Base-by-base conservation (phyloP, 2,113 vertebrate species). In the Onychostoma macrolepis region DNA sequence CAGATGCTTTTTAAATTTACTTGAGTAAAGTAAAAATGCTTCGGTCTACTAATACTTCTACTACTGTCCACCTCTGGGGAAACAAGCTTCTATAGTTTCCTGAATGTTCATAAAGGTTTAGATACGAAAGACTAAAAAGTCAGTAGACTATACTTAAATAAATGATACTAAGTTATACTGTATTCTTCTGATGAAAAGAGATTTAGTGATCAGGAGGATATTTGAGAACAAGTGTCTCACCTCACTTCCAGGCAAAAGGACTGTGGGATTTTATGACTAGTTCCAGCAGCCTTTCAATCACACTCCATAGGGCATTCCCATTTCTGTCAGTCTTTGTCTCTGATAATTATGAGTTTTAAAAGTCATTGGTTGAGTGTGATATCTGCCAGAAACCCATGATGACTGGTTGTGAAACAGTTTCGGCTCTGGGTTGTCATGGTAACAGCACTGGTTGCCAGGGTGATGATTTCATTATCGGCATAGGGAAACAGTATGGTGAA, bases 381-480 rank as follows among this genome's bases (percentile, higher is more conserved):
- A 30, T 67, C 61, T 67, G 38, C 80, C 80, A 82, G n/a, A 65
- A 43, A 48, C 80, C 43, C n/a, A 28, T 48, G 13, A 26, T 28
- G 43, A 77, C 43, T 82, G 80, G 33, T 61, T 56, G 30, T 41
- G 53, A 81, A 81, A 61, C 15, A 0, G 28, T 45, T 67, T 67
- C 15, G 10, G 80, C 38, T 45, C 58, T 19, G n/a, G 38, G 80
- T 83, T 71, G 80, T 50, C 80, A 83, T 83, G 65, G 80, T 50
- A 83, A 83, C 80, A 83, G 43, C 67, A 71, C 80, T 13, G 41
- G 43, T 83, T 83, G 80, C 80, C 80, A 69, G 43, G 63, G 63
- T 6, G 61, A 82, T 83, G 80, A 69, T 83, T 69, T 69, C 43
- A 36, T 83, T 50, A 48, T 83, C 19, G 26, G 45, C 43, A 78